A percentile compares a stretch with the other conserved stretches of the same genome.
Conservation (phyloP, 2,888 invertebrate species). For the Drosophila gaucha region DNA sequence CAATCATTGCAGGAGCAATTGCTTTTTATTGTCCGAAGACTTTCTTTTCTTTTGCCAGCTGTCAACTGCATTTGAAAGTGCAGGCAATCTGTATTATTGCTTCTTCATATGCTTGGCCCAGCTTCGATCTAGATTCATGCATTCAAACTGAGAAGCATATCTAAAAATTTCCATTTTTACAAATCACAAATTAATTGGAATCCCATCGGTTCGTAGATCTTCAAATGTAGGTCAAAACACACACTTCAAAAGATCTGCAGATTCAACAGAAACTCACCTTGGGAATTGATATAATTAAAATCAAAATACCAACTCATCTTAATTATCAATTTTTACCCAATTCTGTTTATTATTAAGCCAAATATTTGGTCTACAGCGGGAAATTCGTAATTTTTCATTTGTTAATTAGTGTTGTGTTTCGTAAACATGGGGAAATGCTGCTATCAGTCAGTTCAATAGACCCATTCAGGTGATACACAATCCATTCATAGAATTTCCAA, state of each 20-base stretch:
- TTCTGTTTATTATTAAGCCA: neutral
- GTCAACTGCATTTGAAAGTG: slow-evolving; percentile 52
- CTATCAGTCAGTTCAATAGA: slow-evolving; percentile 1
- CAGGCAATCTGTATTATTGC: too few species aligned
- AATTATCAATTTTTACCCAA: neutral
- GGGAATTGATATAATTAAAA: neutral
- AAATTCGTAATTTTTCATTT: neutral
- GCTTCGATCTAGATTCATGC: slow-evolving; percentile 30
- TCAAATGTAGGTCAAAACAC: neutral
- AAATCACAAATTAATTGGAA: slow-evolving; percentile 2
- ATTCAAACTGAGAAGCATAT: too few species aligned
- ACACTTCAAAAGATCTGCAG: neutral
- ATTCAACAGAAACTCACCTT: neutral
- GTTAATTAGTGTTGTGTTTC: neutral
- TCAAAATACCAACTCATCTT: neutral
- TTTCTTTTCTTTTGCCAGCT: slow-evolving; percentile 3
- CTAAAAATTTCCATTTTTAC: slow-evolving; percentile 4
- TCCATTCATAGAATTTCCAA: slow-evolving; percentile 52
- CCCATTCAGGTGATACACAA: slow-evolving; percentile 33
- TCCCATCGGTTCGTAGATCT: neutral
- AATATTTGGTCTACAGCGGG: neutral
- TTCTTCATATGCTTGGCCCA: slow-evolving; percentile 21
- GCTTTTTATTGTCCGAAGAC: slow-evolving; percentile 52
- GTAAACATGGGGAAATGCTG: slow-evolving; percentile 9
- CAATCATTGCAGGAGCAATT: slow-evolving; percentile 62